Percentiles rank a stretch among this genome's conserved stretches.
phyloP scores from a whole-genome alignment of 1,140 invertebrate species.

The Penaeus vannamei region DNA sequence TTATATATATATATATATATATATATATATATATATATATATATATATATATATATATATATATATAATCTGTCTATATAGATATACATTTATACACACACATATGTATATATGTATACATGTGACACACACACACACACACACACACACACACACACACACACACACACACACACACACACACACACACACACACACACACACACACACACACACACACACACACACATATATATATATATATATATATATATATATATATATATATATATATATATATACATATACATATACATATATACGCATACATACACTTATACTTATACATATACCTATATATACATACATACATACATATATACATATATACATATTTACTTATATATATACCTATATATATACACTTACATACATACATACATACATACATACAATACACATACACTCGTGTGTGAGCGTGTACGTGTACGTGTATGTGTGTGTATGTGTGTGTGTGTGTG shows the following conservation, averaged over 20 bases:
- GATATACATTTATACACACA: neutral
- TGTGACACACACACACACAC: neutral
- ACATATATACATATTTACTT: neutral
- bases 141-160: neutral
- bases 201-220: too few relatives aligned
- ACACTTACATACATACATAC: neutral
- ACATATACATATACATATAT: neutral
- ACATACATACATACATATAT: neutral
- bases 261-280: neutral
- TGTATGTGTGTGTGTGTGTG: neutral
- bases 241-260: neutral
- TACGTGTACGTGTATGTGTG: neutral
- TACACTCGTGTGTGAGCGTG: too few relatives aligned
- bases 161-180: neutral
- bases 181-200: too few relatives aligned
- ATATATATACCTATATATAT: neutral
- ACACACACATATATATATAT: neutral
- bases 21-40: neutral
- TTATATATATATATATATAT: neutral
- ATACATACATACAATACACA: neutral
- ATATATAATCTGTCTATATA: too few relatives aligned
- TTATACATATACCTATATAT: neutral
- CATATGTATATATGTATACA: neutral
- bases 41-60: neutral
- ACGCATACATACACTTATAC: too few relatives aligned